Evolutionary conservation across 2,113 vertebrate genomes (phyloP), one percentile per base, ranked within the genome.

Genomic region (Ploceus nigricollis): DNA sequence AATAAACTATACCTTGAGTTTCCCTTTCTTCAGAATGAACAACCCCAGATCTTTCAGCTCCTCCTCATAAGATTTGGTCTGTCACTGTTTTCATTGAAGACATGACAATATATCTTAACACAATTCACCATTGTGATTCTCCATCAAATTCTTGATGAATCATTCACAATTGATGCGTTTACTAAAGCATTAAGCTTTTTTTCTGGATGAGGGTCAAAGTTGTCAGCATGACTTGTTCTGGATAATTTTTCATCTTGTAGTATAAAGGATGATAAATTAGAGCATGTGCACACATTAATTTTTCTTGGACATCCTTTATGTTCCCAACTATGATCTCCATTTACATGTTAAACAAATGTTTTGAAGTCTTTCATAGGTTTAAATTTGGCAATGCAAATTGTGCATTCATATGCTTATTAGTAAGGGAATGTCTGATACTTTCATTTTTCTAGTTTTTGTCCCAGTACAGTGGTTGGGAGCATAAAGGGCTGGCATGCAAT

Each of bases 401-500:
- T 53, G 24, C 16, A 63, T 18, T 71, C 45, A 69, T 25, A 25
- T 2, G 37, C 7, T 47, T 82, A 35, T 72, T 57, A 79, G 15
- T 45, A 93, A 92, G 24, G 5, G 18, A 84, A 86, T 81, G 27
- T 3, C 53, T 89, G 78, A 71, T 87, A 11, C 15, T 92, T 79
- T 71, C 25, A 33, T 78, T 10, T 77, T 73, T 50, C 14, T 78
- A 30, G 2, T 3, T 68, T 76, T 75, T 76, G 22, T 21, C 22
- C 58, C 64, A 57, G 10, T 51, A 25, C 15, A 87, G 35, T 40
- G 54, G 28, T 70, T 83, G 25, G 57, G 57, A 96, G 9, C 47
- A 87, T 78, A 96, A 95, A 80, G 56, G 40, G 12, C 17, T 95
- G 70, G 53, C 79, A 95, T 78, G 89, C n/a, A 95, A 94, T 83